Evolutionary conservation across 2,797 vertebrate species (phyloP).

Genomic region (Phyllotis vaccarum): DNA sequence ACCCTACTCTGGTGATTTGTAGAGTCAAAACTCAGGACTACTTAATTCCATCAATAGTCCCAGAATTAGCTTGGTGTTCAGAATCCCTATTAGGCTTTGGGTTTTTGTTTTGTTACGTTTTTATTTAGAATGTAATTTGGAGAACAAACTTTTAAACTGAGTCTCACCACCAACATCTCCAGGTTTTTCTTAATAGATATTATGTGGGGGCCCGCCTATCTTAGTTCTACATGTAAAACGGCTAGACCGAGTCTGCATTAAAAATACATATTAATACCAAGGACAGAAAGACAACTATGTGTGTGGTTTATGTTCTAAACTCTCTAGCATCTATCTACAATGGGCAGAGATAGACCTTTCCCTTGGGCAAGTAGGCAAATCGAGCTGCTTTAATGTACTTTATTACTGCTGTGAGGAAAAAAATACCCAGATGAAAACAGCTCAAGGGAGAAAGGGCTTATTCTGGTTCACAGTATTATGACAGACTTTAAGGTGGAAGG

Average conservation of each 20-base stretch:
- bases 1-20: neutral
- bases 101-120: neutral
- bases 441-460: neutral
- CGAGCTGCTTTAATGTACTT: neutral
- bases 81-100: neutral
- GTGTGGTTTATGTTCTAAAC: neutral
- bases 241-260: neutral
- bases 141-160: neutral
- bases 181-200: neutral
- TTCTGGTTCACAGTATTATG: neutral
- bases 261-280: neutral
- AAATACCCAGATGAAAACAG: neutral
- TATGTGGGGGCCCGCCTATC: neutral
- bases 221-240: neutral
- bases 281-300: neutral
- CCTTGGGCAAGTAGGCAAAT: neutral
- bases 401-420: neutral
- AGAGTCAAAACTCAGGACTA: neutral
- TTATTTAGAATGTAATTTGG: neutral
- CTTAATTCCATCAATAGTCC: neutral
- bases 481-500: neutral
- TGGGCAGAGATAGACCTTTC: neutral
- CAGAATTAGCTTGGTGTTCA: neutral
- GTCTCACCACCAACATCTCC: neutral
- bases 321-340: no score